Evolutionary conservation across 1,140 invertebrate genomes (phyloP).

Genomic region (Aleiodes sp.): DNA sequence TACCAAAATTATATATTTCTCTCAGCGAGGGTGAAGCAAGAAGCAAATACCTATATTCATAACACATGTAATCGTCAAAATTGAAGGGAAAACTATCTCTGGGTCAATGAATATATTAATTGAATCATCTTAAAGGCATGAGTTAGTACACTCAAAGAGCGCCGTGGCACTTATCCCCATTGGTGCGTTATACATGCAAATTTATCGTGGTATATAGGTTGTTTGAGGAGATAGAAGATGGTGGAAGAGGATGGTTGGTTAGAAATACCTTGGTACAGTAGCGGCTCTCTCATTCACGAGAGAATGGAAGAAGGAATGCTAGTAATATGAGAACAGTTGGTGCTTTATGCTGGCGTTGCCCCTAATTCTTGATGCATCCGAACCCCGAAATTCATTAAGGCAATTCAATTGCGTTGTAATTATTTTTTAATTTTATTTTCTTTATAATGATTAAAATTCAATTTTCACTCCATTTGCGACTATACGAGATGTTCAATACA

Average conservation of each 20-base stretch:
- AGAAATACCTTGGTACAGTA: not conserved
- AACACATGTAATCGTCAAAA: conserved; percentile 1
- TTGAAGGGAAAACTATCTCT: not conserved
- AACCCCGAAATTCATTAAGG: not conserved
- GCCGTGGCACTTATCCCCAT: not conserved
- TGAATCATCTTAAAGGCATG: conserved; percentile 41
- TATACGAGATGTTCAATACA: too few relatives aligned
- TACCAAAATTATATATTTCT: too few relatives aligned
- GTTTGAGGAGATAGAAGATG: conserved; percentile 42
- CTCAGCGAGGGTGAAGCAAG: too few relatives aligned
- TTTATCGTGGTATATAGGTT: conserved; percentile 19
- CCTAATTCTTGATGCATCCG: not conserved
- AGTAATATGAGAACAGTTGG: not conserved
- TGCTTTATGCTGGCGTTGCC: conserved; percentile 28
- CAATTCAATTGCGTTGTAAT: not conserved
- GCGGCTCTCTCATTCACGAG: not conserved
- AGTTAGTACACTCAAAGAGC: conserved; percentile 44
- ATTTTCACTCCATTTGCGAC: too few relatives aligned
- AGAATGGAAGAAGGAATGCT: not conserved
- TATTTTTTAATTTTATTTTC: too few relatives aligned
- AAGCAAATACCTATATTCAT: too few relatives aligned
- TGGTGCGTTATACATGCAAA: conserved; percentile 48
- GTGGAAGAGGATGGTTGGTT: too few relatives aligned
- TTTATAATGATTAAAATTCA: too few relatives aligned
- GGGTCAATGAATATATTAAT: conserved; percentile 49